Percentiles rank a stretch among this genome's conserved stretches.
Conservation (phyloP, 2,113 vertebrate genomes). For the Indicator maculatus region DNA sequence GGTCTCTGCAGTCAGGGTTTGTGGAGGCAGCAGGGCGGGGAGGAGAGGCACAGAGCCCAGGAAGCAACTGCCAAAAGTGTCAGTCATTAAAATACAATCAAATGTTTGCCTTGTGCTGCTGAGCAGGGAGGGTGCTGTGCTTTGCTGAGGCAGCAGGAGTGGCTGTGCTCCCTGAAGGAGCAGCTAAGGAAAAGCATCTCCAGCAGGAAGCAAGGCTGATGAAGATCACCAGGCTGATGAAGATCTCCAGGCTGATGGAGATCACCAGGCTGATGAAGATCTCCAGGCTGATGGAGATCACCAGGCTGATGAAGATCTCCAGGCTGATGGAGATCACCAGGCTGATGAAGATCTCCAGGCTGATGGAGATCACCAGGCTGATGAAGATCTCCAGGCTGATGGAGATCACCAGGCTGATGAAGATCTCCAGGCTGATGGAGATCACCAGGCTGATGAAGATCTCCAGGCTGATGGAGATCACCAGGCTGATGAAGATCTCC, state of each 20-base stretch:
- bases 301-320: too few relatives aligned
- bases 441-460: too few relatives aligned
- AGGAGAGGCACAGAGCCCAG: slow-evolving; percentile 10
- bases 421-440: too few relatives aligned
- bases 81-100: slow-evolving; percentile 52
- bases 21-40: neutral
- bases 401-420: too few relatives aligned
- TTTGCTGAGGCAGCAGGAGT: slow-evolving; percentile 69
- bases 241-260: too few relatives aligned
- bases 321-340: too few relatives aligned
- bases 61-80: slow-evolving; percentile 21
- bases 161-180: slow-evolving; percentile 59
- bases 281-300: neutral
- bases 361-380: too few relatives aligned
- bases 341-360: too few relatives aligned
- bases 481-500: too few relatives aligned
- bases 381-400: too few relatives aligned
- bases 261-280: neutral
- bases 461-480: too few relatives aligned
- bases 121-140: slow-evolving; percentile 46
- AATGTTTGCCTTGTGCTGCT: slow-evolving; percentile 52
- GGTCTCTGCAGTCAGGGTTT: neutral
- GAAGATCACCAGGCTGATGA: slow-evolving; percentile 17
- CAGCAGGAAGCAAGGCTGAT: slow-evolving; percentile 59
- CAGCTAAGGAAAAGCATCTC: slow-evolving; percentile 70